Evolutionary conservation across 2,113 vertebrate species (phyloP).

Genomic region (Panthera tigris): DNA sequence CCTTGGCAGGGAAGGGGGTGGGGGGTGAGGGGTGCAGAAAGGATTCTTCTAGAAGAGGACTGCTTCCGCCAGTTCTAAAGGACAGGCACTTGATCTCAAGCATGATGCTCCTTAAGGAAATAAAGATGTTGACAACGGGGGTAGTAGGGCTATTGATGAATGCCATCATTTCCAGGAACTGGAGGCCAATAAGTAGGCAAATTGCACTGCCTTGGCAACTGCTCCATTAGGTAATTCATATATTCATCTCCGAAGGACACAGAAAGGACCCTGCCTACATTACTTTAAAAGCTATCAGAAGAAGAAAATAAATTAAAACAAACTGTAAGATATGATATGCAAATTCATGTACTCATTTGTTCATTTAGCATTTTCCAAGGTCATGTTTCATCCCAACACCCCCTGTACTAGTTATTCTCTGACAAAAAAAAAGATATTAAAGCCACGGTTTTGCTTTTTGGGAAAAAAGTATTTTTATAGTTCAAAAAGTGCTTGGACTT

Average conservation of each 20-base stretch:
- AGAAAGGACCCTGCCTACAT: neutral
- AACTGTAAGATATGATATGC: slow-evolving; percentile 12
- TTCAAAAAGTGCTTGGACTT: neutral
- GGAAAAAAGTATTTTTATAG: neutral
- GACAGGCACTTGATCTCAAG: neutral
- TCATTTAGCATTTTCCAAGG: slow-evolving; percentile 5
- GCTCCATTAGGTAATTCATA: neutral
- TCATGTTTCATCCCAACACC: neutral
- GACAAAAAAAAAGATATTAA: neutral
- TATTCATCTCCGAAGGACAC: slow-evolving; percentile 33
- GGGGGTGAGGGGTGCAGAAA: neutral
- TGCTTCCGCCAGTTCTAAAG: neutral
- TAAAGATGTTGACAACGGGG: neutral
- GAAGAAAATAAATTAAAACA: slow-evolving; percentile 33
- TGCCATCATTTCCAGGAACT: neutral
- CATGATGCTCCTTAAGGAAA: neutral
- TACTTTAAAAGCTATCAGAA: slow-evolving; percentile 27
- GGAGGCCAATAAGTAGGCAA: slow-evolving; percentile 44
- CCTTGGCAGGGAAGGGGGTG: no score
- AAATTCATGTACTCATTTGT: neutral
- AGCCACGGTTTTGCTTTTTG: neutral
- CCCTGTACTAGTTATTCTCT: neutral
- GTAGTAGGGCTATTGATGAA: neutral
- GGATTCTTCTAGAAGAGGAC: neutral
- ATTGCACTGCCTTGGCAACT: slow-evolving; percentile 22